Percentiles rank a stretch among this genome's conserved stretches.
phyloP scores from a whole-genome alignment of 2,113 vertebrate species.

The Chaetodon auriga region DNA sequence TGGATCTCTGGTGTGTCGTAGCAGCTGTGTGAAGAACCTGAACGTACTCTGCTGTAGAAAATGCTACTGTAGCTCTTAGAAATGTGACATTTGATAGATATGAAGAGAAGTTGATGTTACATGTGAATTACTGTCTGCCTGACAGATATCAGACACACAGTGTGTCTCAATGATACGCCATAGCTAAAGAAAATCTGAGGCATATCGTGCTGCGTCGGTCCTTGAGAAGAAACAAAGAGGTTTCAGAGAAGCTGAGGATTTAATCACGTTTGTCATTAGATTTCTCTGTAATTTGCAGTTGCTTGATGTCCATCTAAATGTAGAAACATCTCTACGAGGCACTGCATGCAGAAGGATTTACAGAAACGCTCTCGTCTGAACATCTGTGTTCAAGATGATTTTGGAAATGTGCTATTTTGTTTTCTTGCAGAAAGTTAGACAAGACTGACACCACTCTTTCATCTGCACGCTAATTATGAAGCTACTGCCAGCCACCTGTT shows the following conservation, averaged over 20 bases:
- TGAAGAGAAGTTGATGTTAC: conserved; percentile 54
- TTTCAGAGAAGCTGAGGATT: conserved; percentile 26
- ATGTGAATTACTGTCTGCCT: conserved; percentile 49
- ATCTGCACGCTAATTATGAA: conserved; percentile 8
- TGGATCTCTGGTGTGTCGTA: conserved; percentile 60
- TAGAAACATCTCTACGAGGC: background rate
- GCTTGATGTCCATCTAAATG: conserved; percentile 8
- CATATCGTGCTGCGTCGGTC: background rate
- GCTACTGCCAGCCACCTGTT: background rate
- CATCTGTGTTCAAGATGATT: conserved; percentile 3
- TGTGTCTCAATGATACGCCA: conserved; percentile 21
- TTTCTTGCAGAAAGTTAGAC: background rate
- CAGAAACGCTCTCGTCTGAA: background rate
- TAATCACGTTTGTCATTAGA: conserved; percentile 2
- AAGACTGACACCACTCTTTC: background rate
- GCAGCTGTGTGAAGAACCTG: conserved; percentile 68
- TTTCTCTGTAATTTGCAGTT: conserved; percentile 19
- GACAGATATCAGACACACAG: conserved; percentile 38
- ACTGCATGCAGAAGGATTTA: background rate
- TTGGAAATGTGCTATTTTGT: background rate
- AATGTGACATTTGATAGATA: conserved; percentile 68
- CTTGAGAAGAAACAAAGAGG: conserved; percentile 1
- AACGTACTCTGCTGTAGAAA: conserved; percentile 72
- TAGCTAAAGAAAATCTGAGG: conserved; percentile 17
- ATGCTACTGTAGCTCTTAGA: conserved; percentile 73